A percentile compares a stretch with the other conserved stretches of the same genome.
These are phyloP conservation scores for Bombyx mori DNA, from an alignment of 1,140 invertebrate genomes.

Conservation along the genomic window DNA sequence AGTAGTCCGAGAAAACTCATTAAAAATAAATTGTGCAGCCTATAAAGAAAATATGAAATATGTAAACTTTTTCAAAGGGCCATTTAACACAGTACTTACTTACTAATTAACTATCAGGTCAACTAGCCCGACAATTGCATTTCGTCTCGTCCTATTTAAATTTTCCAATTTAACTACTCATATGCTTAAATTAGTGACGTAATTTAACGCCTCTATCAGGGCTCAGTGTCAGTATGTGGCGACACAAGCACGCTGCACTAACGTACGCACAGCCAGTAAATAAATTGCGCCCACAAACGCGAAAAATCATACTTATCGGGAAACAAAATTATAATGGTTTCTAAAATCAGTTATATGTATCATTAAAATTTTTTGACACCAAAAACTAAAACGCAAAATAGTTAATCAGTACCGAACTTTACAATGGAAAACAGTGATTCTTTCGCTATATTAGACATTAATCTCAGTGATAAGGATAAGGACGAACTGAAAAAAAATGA, in stretches of 20 bases:
- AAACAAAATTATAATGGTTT: not conserved
- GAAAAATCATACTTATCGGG: too few species aligned
- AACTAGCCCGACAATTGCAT: too few species aligned
- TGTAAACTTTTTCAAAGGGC: too few species aligned
- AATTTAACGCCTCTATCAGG: constrained; percentile 21
- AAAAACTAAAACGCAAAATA: not conserved
- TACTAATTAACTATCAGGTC: too few species aligned
- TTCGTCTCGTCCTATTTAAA: too few species aligned
- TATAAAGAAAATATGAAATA: too few species aligned
- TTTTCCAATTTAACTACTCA: too few species aligned
- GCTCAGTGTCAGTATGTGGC: constrained; percentile 23
- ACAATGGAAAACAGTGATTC: constrained; percentile 49
- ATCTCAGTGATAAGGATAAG: constrained; percentile 47
- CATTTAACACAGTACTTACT: too few species aligned
- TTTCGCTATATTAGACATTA: constrained; percentile 53
- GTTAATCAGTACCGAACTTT: not conserved
- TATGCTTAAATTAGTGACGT: constrained; percentile 33
- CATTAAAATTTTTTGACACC: not conserved
- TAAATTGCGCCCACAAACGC: not conserved
- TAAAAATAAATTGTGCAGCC: too few species aligned
- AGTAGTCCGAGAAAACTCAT: too few species aligned
- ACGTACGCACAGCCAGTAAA: constrained; percentile 17
- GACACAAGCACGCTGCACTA: constrained; percentile 29
- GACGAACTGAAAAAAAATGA: constrained; percentile 13
- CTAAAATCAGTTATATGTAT: not conserved